A percentile compares a stretch with the other conserved stretches of the same genome.
Evolutionary conservation across 2,113 vertebrate genomes (phyloP).

Genomic region (Sinocyclocheilus grahami): DNA sequence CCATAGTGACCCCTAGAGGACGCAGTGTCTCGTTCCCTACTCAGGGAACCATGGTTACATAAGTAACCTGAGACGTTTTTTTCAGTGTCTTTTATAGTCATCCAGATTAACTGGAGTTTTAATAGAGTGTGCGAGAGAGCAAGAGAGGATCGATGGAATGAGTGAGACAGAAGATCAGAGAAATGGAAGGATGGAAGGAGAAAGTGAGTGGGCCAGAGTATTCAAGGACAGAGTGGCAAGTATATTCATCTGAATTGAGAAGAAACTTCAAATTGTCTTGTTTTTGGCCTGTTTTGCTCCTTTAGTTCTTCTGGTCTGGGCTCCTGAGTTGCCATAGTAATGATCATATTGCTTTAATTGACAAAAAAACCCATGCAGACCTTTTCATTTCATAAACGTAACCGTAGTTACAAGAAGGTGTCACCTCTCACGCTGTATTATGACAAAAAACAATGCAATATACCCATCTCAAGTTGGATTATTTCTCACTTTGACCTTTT

Average conservation of each 20-base stretch:
- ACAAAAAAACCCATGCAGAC: background rate
- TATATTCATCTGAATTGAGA: constrained; percentile 57
- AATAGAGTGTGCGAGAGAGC: constrained; percentile 32
- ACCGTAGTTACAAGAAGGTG: constrained; percentile 10
- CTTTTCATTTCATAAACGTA: background rate
- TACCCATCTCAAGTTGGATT: background rate
- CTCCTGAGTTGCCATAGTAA: constrained; percentile 48
- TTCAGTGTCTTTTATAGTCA: constrained; percentile 12
- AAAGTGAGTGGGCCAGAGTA: background rate
- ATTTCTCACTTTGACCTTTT: background rate
- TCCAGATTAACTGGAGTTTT: constrained; percentile 37
- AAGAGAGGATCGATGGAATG: constrained; percentile 1
- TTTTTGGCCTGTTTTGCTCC: constrained; percentile 37
- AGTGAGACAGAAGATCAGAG: background rate
- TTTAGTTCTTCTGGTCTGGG: constrained; percentile 16
- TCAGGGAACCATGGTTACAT: too few relatives aligned
- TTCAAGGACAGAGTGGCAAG: constrained; percentile 15
- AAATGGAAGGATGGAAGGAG: background rate
- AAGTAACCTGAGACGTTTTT: background rate
- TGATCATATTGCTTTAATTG: constrained; percentile 8
- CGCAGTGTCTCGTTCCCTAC: too few relatives aligned
- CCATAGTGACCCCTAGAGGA: too few relatives aligned
- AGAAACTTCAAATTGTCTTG: constrained; percentile 48
- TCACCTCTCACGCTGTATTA: background rate
- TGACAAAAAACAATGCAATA: background rate